Base-by-base conservation (phyloP, 2,888 invertebrate genomes). In the Chymomyza caudatula region DNA sequence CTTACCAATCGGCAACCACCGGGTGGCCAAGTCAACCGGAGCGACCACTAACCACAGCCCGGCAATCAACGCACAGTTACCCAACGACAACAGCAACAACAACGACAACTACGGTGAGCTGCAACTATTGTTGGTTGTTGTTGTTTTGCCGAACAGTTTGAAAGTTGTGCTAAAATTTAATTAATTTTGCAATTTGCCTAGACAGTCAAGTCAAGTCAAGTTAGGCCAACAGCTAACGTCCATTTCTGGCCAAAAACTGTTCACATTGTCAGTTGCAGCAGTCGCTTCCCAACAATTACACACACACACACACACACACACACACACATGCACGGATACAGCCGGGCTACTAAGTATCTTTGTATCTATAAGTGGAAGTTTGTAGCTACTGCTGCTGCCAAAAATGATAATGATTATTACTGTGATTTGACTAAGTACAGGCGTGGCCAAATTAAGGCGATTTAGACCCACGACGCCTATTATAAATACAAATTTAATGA, bases 401-500 rank as follows among this genome's bases (percentile, higher is more conserved):
- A 76, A 80, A 79, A 79, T 37, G 29, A 78, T 83, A 60, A 80
- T 78, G 78, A 74, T 83, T 84, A 80, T 80, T 80, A 76, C 73
- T 81, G 78, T 83, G 75, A 83, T 76, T 69, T 60, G 66, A 65
- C 73, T 81, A 81, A 84, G 77, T 77, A 75, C 69, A 73, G 82
- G 82, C 84, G 82, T 81, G 76, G 75, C 77, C 69, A 72, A 81
- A 83, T 78, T 84, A 81, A 78, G 84, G 80, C 84, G 80, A 84
- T 81, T 81, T 77, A 54, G 73, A 37, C 70, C 67, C 58, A 52
- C 57, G 61, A 51, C 17, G 19, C 19, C 78, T 76, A 81, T 81
- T 81, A 84, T 84, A 81, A 81, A 81, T 81, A 81, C 80, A 84
- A 84, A 84, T 81, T 84, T 81, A 81, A 81, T 81, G 80, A 81